Evolutionary conservation across 2,888 invertebrate genomes (phyloP).

Genomic region (Sminthurinus aureus): DNA sequence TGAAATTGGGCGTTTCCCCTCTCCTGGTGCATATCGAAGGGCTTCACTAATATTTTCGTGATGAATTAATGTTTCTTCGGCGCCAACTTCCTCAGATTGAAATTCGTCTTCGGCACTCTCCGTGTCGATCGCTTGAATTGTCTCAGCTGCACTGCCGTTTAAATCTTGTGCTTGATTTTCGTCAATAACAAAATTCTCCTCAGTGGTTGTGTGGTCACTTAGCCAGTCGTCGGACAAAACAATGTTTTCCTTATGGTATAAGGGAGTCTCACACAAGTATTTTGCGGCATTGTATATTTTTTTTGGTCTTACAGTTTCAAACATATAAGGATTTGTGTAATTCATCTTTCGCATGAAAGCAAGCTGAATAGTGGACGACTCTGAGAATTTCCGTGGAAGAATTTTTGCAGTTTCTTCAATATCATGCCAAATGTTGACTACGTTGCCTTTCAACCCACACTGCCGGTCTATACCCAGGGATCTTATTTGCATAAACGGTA

Average conservation of each 20-base stretch:
- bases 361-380: not conserved
- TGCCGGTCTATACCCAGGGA: not conserved
- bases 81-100: not conserved
- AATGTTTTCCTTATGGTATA: not conserved
- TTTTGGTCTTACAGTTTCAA: not conserved
- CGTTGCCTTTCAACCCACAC: not conserved
- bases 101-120: not conserved
- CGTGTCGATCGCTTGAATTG: not conserved
- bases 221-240: not conserved
- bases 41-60: not conserved
- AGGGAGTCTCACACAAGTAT: not conserved
- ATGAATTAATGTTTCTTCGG: not conserved
- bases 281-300: constrained; percentile 5
- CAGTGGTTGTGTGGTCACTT: too few relatives aligned
- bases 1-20: constrained; percentile 40
- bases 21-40: constrained; percentile 42
- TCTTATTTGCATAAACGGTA: too few relatives aligned
- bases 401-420: not conserved
- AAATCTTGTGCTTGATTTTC: not conserved
- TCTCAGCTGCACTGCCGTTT: too few relatives aligned
- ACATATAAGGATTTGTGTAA: constrained; percentile 4
- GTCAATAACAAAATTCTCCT: not conserved
- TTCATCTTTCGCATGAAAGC: not conserved
- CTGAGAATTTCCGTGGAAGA: not conserved
- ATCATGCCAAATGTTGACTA: not conserved